Evolutionary conservation across 2,888 invertebrate genomes (phyloP), one percentile per base, ranked within the genome.

Genomic region (Caenorhabditis plicata): DNA sequence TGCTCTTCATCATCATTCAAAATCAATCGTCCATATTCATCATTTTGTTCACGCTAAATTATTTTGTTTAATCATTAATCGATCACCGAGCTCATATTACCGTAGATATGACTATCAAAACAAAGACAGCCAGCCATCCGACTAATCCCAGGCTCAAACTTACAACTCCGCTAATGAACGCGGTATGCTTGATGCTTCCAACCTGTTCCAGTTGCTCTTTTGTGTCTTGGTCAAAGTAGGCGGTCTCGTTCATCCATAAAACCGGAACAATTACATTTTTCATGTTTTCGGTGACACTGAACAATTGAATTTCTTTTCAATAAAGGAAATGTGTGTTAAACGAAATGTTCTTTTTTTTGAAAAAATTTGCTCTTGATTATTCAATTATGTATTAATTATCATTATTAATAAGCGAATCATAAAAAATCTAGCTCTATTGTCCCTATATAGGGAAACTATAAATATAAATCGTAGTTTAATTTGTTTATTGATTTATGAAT

Each of bases 181-280:
- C 52, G 38, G 41, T 52, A 29, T 62, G 62, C 40, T 42, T 49
- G 49, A 32, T 40, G 32, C 15, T 19, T 19, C 29, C 22, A 35
- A 13, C n/a, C 5, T 29, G 31, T 11, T 41, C 23, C 4, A 78
- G 60, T 35, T 74, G 67, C 29, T 61, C 72, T 7, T 67, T 51
- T 7, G 78, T 78, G 19, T 49, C 72, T 7, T 57, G 36, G 44
- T 78, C 78, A 44, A 77, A 71, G 15, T 47, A 47, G 3, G 72
- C 74, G 13, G 77, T 72, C 50, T 79, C 79, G 47, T 78, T 78
- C 55, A 79, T 67, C 78, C 79, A 79, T 31, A 79, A 56, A 20
- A 79, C 68, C 5, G 79, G 79, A 23, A 78, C 50, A 32, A 73
- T 71, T 27, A 67, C 49, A 36, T 64, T 64, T 9, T 39, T 46